These are phyloP conservation scores for Agrotis clavis DNA, from an alignment of 2,888 invertebrate genomes.

Conservation along the genomic window DNA sequence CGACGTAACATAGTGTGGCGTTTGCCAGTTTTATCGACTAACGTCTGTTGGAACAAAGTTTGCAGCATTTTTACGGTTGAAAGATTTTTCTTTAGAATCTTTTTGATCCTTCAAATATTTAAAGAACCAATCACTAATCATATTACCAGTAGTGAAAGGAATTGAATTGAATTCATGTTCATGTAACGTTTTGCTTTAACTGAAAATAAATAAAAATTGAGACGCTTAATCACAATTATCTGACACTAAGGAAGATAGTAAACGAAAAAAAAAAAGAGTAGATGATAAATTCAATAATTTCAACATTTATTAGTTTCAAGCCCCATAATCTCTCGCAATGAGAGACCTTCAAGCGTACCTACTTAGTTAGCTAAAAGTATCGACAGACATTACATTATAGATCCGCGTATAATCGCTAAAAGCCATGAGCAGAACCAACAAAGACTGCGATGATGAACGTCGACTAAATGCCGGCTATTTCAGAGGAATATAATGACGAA, in stretches of 20 bases:
- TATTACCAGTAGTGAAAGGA: not conserved
- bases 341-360: conserved; percentile 5
- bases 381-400: not conserved
- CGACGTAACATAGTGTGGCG: conserved; percentile 41
- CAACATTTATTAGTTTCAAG: too few relatives aligned
- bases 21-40: conserved; percentile 31
- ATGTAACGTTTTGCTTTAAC: too few relatives aligned
- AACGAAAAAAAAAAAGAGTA: not conserved
- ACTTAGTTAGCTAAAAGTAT: conserved; percentile 30
- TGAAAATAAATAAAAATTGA: too few relatives aligned
- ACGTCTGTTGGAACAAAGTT: conserved; percentile 20
- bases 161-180: not conserved
- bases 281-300: not conserved
- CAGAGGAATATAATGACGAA: conserved; percentile 35
- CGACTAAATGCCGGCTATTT: conserved; percentile 30
- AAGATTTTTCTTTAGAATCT: not conserved
- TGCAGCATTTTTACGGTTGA: not conserved
- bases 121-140: too few relatives aligned
- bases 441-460: conserved; percentile 48
- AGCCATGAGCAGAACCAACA: conserved; percentile 45
- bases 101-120: not conserved
- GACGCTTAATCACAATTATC: too few relatives aligned
- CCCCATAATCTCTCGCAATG: not conserved
- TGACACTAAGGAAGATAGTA: not conserved
- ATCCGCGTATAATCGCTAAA: conserved; percentile 27